Evolutionary conservation across 2,113 vertebrate genomes (phyloP), one percentile per base, ranked within the genome.

Genomic region (Caranx melampygus): DNA sequence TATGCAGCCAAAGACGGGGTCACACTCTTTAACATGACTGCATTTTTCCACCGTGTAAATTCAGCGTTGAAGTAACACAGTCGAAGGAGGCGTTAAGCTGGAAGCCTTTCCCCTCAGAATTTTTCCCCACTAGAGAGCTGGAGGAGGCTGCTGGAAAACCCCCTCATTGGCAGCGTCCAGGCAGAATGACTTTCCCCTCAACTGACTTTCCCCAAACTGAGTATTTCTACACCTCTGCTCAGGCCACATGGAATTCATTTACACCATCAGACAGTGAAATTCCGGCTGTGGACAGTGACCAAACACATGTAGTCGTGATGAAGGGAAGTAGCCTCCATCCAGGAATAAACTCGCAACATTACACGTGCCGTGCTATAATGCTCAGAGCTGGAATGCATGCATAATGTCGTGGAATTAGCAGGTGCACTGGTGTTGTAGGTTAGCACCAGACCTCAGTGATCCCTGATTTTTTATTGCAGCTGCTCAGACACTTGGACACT

Each of bases 181-280:
- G 79, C 85, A 58, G 80, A 88, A 92, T 78, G 88, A 89, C 87
- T 88, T 92, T 88, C 84, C 82, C 84, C 88, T 89, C 71, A 12
- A 82, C 72, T 84, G 91, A 93, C 91, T 92, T 93, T 92, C 90
- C 84, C 88, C 79, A 87, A 92, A 88, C 84, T 60, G 60, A 89
- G 87, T 84, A 80, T 92, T 92, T 93, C 90, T 92, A 84, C 91
- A 90, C 92, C 84, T 91, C 88, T 80, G 85, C 89, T 78, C 40
- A 54, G 84, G 88, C 86, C 95, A 94, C 91, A 94, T 94, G 93
- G 92, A 92, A 91, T 87, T 93, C 69, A 93, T 94, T 95, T 94
- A 82, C 80, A 73, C 81, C 75, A 49, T 91, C 89, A 88, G 92
- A 93, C 89, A 87, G 91, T 85, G 82, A 94, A 92, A 93, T 91